phyloP scores from a whole-genome alignment of 2,113 vertebrate species.

The Hyperoodon ampullatus region DNA sequence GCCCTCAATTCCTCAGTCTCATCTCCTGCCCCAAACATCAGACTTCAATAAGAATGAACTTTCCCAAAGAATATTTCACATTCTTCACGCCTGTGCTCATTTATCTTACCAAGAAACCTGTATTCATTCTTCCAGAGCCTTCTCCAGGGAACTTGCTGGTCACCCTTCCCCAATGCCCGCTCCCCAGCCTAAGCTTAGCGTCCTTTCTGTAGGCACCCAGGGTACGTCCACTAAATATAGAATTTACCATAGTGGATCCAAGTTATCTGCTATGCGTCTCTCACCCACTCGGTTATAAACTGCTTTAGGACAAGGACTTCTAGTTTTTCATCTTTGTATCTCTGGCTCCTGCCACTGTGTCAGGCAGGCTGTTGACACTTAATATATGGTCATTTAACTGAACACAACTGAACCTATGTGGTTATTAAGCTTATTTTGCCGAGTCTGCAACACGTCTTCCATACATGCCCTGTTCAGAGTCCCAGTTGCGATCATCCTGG shows the following conservation, averaged over 20 bases:
- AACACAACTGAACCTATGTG: neutral
- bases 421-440: neutral
- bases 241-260: neutral
- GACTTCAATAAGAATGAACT: neutral
- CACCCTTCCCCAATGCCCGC: neutral
- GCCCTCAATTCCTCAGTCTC: neutral
- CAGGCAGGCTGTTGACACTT: neutral
- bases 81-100: neutral
- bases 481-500: neutral
- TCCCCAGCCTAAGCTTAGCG: neutral
- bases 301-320: neutral
- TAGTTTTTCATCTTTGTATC: neutral
- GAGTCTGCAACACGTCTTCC: neutral
- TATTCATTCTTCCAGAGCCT: neutral
- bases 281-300: neutral
- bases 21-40: neutral
- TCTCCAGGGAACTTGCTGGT: neutral
- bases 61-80: neutral
- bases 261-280: neutral
- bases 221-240: neutral
- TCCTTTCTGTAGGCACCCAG: neutral
- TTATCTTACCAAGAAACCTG: neutral
- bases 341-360: neutral
- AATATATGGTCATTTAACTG: neutral
- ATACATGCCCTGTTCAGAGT: neutral